Base-by-base conservation (phyloP, 2,888 invertebrate genomes). In the Pterostichus niger region DNA sequence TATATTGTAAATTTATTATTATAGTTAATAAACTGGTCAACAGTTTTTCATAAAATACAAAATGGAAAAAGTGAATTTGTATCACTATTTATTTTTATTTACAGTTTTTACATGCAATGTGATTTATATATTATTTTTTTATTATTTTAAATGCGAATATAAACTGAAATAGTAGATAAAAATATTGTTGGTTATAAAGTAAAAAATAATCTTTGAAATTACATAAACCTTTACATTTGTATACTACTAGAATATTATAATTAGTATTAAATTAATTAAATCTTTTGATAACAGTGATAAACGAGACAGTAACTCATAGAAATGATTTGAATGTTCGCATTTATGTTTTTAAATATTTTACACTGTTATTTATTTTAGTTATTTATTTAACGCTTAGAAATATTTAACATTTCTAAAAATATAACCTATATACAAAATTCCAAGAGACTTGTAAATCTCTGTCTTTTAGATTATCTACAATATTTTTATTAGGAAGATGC, bases 371-470 rank as follows among this genome's bases (percentile, higher is more conserved):
- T 33, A 10, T 35, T 54, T 33, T 77, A 77, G 15, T n/a, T 44
- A 40, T 54, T 54, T 77, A 35, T 77, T 77, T 56, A 64, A 64
- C 64, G 33, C 64, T 77, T 77, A 77, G 10, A 56, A 54, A 56
- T 77, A 64, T 77, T 31, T 77, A 77, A 77, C 77, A 77, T 77
- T 31, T 54, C 56, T 77, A 56, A 56, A 77, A 77, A 77, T 77
- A 77, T 77, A 76, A 76, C 64, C 33, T 64, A 56, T 73, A 40
- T 44, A 73, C 44, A 73, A 46, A 73, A 44, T 68, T 73, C 15
- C 44, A 73, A 49, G 17, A 17, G 13, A 54, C 6, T 6, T 6
- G 13, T 54, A 54, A 11, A 6, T 13, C 17, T 54, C 10, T 46
- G n/a, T 44, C 40, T 73, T 73, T 15, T 44, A 49, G 6, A 11